These are phyloP conservation scores for Synanthedon vespiformis DNA, from an alignment of 2,888 invertebrate genomes.

Conservation along the genomic window DNA sequence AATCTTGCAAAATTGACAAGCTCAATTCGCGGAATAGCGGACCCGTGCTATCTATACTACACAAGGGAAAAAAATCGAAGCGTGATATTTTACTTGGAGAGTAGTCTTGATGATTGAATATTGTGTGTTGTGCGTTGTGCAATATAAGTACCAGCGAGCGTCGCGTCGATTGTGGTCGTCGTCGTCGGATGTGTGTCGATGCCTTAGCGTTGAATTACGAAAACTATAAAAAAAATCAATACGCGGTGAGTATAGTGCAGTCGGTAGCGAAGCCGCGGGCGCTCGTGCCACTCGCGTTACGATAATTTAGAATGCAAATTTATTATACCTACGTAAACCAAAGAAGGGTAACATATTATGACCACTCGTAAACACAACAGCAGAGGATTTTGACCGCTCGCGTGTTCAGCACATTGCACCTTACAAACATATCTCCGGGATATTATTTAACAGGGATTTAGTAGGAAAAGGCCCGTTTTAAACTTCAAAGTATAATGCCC, in stretches of 20 bases:
- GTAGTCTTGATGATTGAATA: no score
- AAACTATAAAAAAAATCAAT: conserved; percentile 22
- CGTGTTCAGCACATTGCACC: conserved; percentile 42
- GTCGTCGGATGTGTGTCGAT: neutral
- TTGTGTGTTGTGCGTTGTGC: no score
- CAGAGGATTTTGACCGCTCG: conserved; percentile 40
- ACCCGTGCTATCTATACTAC: no score
- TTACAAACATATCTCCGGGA: conserved; percentile 26
- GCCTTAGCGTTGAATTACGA: conserved; percentile 32
- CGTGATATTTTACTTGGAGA: no score
- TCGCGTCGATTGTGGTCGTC: no score
- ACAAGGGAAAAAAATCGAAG: no score
- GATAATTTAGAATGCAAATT: conserved; percentile 60
- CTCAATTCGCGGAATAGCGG: no score
- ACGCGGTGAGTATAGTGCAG: conserved; percentile 24
- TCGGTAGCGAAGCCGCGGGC: conserved; percentile 59
- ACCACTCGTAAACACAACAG: conserved; percentile 26
- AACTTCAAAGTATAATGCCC: neutral
- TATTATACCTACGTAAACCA: conserved; percentile 31
- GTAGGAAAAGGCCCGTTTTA: neutral
- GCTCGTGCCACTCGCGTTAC: conserved; percentile 59
- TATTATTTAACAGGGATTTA: conserved; percentile 17
- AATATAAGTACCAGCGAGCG: no score
- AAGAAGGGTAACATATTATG: conserved; percentile 14
- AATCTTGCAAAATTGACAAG: no score